phyloP scores from a whole-genome alignment of 2,888 invertebrate genomes.

The Harpagoxenus sublaevis region DNA sequence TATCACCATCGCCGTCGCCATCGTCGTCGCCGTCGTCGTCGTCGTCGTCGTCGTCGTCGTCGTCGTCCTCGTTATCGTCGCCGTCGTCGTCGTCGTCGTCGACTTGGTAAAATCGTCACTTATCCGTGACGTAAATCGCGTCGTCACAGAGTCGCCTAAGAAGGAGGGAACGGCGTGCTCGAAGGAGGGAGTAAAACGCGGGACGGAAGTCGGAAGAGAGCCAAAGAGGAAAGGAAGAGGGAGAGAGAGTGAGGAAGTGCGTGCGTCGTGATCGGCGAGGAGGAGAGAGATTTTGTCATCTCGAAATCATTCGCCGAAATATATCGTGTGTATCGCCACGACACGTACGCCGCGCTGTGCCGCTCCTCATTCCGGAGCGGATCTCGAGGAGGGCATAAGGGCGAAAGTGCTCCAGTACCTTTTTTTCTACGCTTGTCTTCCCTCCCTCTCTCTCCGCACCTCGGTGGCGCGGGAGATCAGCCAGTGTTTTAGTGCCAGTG shows the following conservation, averaged over 20 bases:
- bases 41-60: background rate
- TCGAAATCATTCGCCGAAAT: slow-evolving; percentile 43
- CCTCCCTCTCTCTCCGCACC: slow-evolving; percentile 63
- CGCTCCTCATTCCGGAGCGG: slow-evolving; percentile 41
- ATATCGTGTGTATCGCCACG: slow-evolving; percentile 55
- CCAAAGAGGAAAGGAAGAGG: slow-evolving; percentile 2
- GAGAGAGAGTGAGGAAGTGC: slow-evolving; percentile 63
- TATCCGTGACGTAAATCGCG: slow-evolving; percentile 52
- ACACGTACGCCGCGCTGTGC: slow-evolving; percentile 56
- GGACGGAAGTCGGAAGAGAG: slow-evolving; percentile 65
- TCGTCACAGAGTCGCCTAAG: slow-evolving; percentile 47
- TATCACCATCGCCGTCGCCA: background rate
- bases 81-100: background rate
- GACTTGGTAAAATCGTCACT: slow-evolving; percentile 52
- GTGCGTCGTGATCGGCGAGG: slow-evolving; percentile 68
- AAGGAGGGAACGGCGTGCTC: slow-evolving; percentile 48
- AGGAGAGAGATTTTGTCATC: slow-evolving; percentile 63
- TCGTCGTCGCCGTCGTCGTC: background rate
- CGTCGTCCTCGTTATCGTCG: background rate
- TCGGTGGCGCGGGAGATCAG: slow-evolving; percentile 65
- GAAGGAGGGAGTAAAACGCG: slow-evolving; percentile 74
- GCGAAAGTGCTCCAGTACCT: slow-evolving; percentile 57
- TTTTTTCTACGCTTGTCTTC: slow-evolving; percentile 70
- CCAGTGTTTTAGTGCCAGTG: slow-evolving; percentile 78
- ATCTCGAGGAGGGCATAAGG: slow-evolving; percentile 20